Conservation (phyloP, 2,113 vertebrate species). For the Typhlomys cinereus region DNA sequence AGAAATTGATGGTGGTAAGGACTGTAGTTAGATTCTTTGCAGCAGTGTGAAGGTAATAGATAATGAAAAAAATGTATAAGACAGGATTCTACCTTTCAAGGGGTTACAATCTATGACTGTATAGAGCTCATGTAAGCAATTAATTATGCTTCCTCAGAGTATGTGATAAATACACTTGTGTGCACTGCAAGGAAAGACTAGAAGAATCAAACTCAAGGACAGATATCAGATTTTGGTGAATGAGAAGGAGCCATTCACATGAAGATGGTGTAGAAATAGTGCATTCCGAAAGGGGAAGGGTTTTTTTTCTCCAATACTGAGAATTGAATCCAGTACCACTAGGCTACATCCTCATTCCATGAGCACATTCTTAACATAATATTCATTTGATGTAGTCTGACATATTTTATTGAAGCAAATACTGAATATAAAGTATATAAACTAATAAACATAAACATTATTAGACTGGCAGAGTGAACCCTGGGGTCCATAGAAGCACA, state of each 20-base stretch:
- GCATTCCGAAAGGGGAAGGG: background rate
- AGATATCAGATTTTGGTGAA: background rate
- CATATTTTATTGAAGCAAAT: slow-evolving; percentile 3
- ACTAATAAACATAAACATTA: too few relatives aligned
- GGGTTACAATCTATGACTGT: background rate
- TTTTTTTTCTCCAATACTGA: background rate
- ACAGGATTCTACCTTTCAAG: background rate
- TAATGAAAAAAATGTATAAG: background rate
- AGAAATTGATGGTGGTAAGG: background rate
- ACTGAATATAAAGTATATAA: background rate
- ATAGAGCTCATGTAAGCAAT: background rate
- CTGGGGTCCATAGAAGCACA: too few relatives aligned
- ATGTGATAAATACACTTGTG: background rate
- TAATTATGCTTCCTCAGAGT: background rate
- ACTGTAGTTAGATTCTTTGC: background rate
- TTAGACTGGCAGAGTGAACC: too few relatives aligned
- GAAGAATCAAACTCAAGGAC: background rate
- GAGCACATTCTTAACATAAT: background rate
- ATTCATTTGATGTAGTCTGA: background rate
- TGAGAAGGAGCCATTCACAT: background rate
- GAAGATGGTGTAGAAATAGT: background rate
- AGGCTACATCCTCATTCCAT: background rate
- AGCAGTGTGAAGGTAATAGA: background rate
- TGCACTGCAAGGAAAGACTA: background rate
- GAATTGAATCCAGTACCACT: background rate